phyloP scores from a whole-genome alignment of 2,888 invertebrate genomes.

The Neoscelio sp. region DNA sequence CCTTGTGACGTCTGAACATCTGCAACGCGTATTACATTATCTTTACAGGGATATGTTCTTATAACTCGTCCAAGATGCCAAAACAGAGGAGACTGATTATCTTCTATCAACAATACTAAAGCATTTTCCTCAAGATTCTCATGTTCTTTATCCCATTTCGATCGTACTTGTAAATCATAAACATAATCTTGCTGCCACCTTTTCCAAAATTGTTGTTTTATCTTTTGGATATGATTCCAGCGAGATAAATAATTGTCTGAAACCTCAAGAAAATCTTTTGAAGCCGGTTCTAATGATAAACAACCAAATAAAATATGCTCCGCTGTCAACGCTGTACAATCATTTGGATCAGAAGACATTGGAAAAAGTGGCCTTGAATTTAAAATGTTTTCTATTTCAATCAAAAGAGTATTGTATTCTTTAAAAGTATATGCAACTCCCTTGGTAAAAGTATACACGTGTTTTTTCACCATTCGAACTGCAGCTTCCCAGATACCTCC shows the following conservation, averaged over 20 bases:
- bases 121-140: neutral
- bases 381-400: neutral
- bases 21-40: neutral
- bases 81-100: conserved; percentile 2
- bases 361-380: conserved; percentile 1
- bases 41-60: neutral
- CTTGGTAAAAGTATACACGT: no score
- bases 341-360: conserved; percentile 20
- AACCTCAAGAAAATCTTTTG: neutral
- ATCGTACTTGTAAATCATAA: conserved; percentile 57
- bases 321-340: neutral
- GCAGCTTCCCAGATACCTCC: no score
- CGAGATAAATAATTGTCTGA: neutral
- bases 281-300: neutral
- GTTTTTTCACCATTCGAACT: no score
- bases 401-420: neutral
- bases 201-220: conserved; percentile 64
- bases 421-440: conserved; percentile 60
- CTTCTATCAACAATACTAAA: conserved; percentile 1
- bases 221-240: conserved; percentile 1
- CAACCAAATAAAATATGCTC: conserved; percentile 3
- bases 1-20: neutral
- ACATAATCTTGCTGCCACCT: conserved; percentile 64
- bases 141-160: conserved; percentile 51
- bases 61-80: neutral